Percentiles rank a stretch among this genome's conserved stretches.
These are phyloP conservation scores for Prosapia bicincta DNA, from an alignment of 2,888 invertebrate genomes.

Conservation along the genomic window DNA sequence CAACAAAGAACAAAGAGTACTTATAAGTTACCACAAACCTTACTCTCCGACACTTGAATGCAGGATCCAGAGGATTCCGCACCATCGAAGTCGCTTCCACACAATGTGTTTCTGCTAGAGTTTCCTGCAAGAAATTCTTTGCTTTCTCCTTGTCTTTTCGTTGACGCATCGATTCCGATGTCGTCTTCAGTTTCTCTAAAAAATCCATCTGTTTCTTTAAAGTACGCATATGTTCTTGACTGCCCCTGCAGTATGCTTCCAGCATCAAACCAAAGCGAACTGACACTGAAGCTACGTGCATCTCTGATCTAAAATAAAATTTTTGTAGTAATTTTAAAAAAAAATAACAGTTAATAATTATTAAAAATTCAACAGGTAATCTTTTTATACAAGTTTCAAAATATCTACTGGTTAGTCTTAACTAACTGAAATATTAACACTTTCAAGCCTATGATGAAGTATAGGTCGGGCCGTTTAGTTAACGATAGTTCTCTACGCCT, in stretches of 20 bases:
- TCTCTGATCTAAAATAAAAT: slow-evolving; percentile 87
- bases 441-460: too few species aligned
- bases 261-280: slow-evolving; percentile 86
- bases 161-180: slow-evolving; percentile 62
- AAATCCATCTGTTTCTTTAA: slow-evolving; percentile 73
- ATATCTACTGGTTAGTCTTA: too few species aligned
- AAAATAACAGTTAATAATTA: too few species aligned
- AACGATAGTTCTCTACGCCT: too few species aligned
- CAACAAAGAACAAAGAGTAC: too few species aligned
- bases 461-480: too few species aligned
- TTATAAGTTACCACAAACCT: slow-evolving; percentile 54
- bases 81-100: slow-evolving; percentile 59
- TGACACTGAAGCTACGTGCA: slow-evolving; percentile 85
- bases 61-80: slow-evolving; percentile 77
- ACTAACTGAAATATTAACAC: too few species aligned
- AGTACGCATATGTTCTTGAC: slow-evolving; percentile 76
- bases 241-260: slow-evolving; percentile 89
- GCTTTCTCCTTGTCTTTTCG: slow-evolving; percentile 75
- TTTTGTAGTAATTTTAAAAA: too few species aligned
- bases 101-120: slow-evolving; percentile 66
- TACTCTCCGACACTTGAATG: slow-evolving; percentile 71
- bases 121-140: slow-evolving; percentile 64
- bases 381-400: too few species aligned
- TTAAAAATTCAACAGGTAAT: too few species aligned
- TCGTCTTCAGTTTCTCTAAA: slow-evolving; percentile 67